Conservation (phyloP, 2,888 invertebrate species). For the Campoplex capitator region DNA sequence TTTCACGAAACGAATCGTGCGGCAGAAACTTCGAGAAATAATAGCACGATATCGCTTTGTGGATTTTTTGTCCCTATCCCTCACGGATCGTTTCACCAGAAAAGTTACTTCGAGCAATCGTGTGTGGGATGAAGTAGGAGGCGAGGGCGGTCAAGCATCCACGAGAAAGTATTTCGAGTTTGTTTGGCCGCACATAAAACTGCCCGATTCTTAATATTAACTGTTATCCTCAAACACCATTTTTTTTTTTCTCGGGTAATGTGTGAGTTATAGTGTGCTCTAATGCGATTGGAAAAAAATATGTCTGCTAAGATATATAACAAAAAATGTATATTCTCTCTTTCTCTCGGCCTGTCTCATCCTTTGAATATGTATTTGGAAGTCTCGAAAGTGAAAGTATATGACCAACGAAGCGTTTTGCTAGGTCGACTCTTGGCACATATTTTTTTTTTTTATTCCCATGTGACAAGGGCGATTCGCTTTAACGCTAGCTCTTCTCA, state of each 20-base stretch:
- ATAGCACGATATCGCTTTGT: constrained; percentile 69
- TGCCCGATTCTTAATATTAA: constrained; percentile 73
- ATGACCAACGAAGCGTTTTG: constrained; percentile 22
- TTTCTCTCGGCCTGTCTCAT: not conserved
- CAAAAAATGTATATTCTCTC: not conserved
- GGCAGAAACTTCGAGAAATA: constrained; percentile 68
- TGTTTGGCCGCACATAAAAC: constrained; percentile 74
- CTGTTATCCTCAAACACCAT: constrained; percentile 33
- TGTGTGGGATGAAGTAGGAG: constrained; percentile 36
- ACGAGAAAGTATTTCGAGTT: constrained; percentile 70
- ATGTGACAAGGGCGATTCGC: constrained; percentile 61
- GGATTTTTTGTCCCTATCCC: constrained; percentile 65
- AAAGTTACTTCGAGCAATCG: constrained; percentile 50
- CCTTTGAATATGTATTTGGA: constrained; percentile 21
- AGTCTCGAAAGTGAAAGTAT: constrained; percentile 58
- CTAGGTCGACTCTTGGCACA: constrained; percentile 35
- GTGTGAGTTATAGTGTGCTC: constrained; percentile 16
- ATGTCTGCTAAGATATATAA: not conserved
- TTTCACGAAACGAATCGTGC: constrained; percentile 48
- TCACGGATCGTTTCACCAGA: constrained; percentile 46
- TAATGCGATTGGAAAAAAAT: not conserved
- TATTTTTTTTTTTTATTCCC: constrained; percentile 45
- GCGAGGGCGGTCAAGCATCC: constrained; percentile 52
- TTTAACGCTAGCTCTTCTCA: constrained; percentile 29
- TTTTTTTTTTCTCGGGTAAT: constrained; percentile 30